Percentiles rank a stretch among this genome's conserved stretches.
phyloP scores from a whole-genome alignment of 2,797 vertebrate genomes.

The Hydrophis major region DNA sequence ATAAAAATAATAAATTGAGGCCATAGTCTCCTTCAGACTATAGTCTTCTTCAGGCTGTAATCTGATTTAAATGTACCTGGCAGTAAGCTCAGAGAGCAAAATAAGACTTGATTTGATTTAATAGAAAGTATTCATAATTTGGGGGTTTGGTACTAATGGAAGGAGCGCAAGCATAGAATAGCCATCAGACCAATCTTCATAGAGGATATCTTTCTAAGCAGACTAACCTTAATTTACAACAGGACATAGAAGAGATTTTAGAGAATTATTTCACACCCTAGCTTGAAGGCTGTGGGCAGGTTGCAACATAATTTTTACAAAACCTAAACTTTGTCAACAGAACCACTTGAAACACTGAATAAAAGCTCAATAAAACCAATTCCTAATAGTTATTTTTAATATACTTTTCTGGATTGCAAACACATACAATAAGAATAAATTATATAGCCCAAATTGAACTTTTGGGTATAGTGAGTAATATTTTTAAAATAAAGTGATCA shows the following conservation, averaged over 20 bases:
- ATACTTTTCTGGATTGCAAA: neutral
- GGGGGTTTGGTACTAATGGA: neutral
- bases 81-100: neutral
- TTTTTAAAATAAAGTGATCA: neutral
- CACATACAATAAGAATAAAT: neutral
- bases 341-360: neutral
- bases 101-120: neutral
- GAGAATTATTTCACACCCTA: constrained; percentile 6
- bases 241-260: neutral
- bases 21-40: no score
- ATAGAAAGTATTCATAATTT: neutral
- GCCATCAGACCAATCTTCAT: neutral
- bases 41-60: neutral
- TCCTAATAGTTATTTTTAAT: neutral
- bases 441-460: neutral
- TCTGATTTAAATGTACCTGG: neutral
- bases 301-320: neutral
- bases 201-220: neutral
- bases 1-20: neutral
- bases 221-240: constrained; percentile 2
- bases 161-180: neutral
- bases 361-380: neutral
- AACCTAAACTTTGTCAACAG: constrained; percentile 18
- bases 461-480: neutral
- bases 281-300: constrained; percentile 17